Base-by-base conservation (phyloP, 2,797 vertebrate species). In the Mormyrus hasselquistii region DNA sequence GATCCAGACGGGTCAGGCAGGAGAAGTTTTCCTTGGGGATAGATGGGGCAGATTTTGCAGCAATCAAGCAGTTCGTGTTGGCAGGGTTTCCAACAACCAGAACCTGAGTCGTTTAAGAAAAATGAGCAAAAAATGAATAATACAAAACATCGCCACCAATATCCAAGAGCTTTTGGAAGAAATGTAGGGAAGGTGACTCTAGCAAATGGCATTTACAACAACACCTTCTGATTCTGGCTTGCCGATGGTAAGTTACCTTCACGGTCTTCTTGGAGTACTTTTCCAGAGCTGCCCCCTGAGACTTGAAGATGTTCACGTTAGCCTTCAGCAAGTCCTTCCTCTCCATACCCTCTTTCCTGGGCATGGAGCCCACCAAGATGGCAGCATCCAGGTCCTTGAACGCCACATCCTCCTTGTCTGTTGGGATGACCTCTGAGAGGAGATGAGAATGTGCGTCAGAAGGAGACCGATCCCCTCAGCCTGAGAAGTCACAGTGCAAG, bases 241-340 rank as follows among this genome's bases (percentile, higher is more conserved):
- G 50, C 16, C 2, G 29, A 87, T 55, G 52, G 53, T 53, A 5
- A 22, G 59, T 95, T 92, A 99, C 98, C 97, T 99, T 99, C 59
- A 99, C 98, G 10, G 96, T 97, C 93, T 99, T 99, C 95, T 98
- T 99, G 92, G 98, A 96, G 22, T 97, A 98, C 89, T 98, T 98
- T 12, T 99, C 97, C 94, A 99, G 94, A 16, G 98, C 98, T 10
- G 94, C 87, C 57, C 98, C 98, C 93, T 99, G 98, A 90, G 95
- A 96, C 93, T 97, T 98, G 93, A 99, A 99, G 93, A 99, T 99
- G 89, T 97, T 97, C 92, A 98, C 97, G 41, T 99, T 99, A 85
- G 98, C 98, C 94, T 98, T 98, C 44, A 99, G 97, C 88, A 99
- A 95, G 93, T 99, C 98, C 93, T 99, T 99, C 93, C 98, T 97